A percentile compares a stretch with the other conserved stretches of the same genome.
Conservation (phyloP, 92 coral and sea anemone species). For the Palythoa grandiflora region DNA sequence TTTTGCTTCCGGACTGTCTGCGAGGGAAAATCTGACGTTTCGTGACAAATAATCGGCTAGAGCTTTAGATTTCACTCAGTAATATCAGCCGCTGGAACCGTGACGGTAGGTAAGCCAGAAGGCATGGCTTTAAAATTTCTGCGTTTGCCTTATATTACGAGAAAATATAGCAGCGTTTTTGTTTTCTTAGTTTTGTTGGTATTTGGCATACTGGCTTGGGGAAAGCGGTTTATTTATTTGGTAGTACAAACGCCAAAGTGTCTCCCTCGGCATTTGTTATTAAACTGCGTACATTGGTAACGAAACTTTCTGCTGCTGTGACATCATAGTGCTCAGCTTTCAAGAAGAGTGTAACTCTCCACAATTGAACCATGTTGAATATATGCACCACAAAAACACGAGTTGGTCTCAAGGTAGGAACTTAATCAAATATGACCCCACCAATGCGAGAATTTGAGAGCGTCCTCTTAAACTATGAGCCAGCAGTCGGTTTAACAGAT, state of each 20-base stretch:
- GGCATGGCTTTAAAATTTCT: too few relatives aligned
- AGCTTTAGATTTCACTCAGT: too few relatives aligned
- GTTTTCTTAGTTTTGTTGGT: too few relatives aligned
- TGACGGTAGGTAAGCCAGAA: too few relatives aligned
- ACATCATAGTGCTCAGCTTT: slow-evolving; percentile 44
- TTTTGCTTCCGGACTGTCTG: too few relatives aligned
- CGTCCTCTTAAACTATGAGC: slow-evolving; percentile 15
- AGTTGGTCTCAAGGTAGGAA: slow-evolving; percentile 54
- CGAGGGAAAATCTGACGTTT: too few relatives aligned
- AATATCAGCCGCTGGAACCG: too few relatives aligned
- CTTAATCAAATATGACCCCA: not conserved
- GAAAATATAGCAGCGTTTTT: too few relatives aligned
- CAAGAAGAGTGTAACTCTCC: slow-evolving; percentile 27
- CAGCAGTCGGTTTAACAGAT: slow-evolving; percentile 52
- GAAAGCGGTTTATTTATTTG: too few relatives aligned
- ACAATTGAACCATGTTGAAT: slow-evolving; percentile 6
- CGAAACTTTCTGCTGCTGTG: slow-evolving; percentile 21
- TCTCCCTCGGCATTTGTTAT: not conserved
- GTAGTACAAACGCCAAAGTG: not conserved
- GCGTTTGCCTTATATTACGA: too few relatives aligned
- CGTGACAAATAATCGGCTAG: too few relatives aligned
- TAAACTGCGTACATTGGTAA: slow-evolving; percentile 27
- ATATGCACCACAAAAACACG: slow-evolving; percentile 2
- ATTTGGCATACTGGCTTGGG: too few relatives aligned
- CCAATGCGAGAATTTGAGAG: not conserved